Evolutionary conservation across 2,888 invertebrate genomes (phyloP), one percentile per base, ranked within the genome.

Genomic region (Oscheius onirici): DNA sequence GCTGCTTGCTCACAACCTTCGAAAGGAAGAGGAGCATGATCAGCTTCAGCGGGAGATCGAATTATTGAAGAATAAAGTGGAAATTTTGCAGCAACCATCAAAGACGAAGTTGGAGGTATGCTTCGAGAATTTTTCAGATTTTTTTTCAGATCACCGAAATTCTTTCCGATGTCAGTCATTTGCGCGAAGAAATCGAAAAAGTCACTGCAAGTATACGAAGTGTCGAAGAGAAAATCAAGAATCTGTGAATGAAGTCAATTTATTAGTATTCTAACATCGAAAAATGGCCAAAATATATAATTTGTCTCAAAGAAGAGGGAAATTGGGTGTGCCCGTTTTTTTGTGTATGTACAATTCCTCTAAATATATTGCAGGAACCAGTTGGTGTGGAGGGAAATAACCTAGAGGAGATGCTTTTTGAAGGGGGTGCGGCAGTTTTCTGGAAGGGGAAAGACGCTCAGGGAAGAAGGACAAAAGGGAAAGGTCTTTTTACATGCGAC

Each of bases 401-500:
- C 63, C 63, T 46, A 49, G 63, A 63, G 49, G 22, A 17, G 17
- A 17, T 20, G 49, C 17, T 17, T 20, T 63, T 49, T 49, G 49
- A 26, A 22, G 49, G 49, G 20, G 22, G 49, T 49, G 46, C 46
- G 63, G 34, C 24, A 63, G 49, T 28, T 22, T 17, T 20, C 17
- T 49, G 49, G 44, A 46, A 40, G 60, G 49, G 49, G 44, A 70
- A 63, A 69, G 60, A 46, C 60, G 34, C 49, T 1, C 46, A 22
- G 51, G 26, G 26, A 43, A 60, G 40, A 40, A 2, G n/a, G 26
- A 54, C 11, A 49, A 13, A 10, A 1, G 22, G 11, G 11, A 2
- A 17, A 69, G n/a, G 8, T 24, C 20, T 46, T n/a, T n/a, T 79
- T 71, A 82, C 82, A 82, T 81, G 49, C 82, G 70, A 40, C 77